Evolutionary conservation across 2,113 vertebrate genomes (phyloP).

Genomic region (Tetrax tetrax): DNA sequence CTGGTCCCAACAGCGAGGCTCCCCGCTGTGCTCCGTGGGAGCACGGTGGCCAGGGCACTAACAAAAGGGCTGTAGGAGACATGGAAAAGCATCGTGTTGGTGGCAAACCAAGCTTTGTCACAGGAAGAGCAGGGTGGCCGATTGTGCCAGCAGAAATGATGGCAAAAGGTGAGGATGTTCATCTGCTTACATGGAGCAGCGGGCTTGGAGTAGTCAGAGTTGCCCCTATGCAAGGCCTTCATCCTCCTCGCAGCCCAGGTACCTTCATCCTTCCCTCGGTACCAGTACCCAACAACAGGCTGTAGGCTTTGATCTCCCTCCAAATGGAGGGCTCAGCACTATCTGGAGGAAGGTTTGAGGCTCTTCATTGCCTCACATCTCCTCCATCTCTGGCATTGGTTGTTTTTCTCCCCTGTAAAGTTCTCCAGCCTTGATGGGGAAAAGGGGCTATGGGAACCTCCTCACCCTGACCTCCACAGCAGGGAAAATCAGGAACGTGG

Average conservation of each 20-base stretch:
- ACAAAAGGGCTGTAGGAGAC: not conserved
- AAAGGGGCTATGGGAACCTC: not conserved
- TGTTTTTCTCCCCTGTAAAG: not conserved
- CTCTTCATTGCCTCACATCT: not conserved
- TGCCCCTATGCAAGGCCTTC: not conserved
- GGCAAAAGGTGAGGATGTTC: not conserved
- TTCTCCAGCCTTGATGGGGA: not conserved
- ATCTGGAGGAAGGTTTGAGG: not conserved
- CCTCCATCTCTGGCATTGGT: not conserved
- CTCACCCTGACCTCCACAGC: not conserved
- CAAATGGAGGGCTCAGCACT: not conserved
- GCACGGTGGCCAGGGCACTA: not conserved
- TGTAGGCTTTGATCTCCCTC: not conserved
- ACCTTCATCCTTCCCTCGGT: not conserved
- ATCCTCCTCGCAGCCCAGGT: not conserved
- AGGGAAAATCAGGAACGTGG: not conserved
- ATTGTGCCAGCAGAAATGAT: not conserved
- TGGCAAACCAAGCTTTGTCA: not conserved
- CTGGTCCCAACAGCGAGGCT: not conserved
- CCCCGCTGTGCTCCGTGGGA: not conserved
- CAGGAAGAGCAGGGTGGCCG: not conserved
- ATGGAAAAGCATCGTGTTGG: fast-evolving
- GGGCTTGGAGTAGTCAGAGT: not conserved
- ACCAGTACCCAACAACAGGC: not conserved
- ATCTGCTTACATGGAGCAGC: not conserved